Conservation (phyloP, 2,113 vertebrate genomes). For the Oryctolagus cuniculus region DNA sequence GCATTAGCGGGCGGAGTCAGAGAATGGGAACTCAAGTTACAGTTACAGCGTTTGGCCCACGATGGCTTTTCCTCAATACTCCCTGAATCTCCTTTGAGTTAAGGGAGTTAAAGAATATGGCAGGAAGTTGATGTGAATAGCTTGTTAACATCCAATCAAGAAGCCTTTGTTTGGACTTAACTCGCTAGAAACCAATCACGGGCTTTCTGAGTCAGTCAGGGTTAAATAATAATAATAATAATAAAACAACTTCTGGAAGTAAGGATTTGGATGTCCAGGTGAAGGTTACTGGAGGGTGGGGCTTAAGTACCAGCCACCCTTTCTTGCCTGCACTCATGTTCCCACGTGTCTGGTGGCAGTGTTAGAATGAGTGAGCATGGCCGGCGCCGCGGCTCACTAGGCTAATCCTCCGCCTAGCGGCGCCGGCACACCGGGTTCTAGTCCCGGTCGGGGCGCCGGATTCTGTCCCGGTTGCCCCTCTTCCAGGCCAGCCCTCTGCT, state of each 20-base stretch:
- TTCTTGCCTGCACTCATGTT: neutral
- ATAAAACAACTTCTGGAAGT: constrained; percentile 25
- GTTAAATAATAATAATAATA: neutral
- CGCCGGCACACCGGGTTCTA: no score
- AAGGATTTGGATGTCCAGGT: constrained; percentile 44
- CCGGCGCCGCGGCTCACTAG: no score
- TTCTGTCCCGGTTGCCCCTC: no score
- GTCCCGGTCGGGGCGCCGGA: no score
- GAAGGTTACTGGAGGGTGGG: constrained; percentile 20
- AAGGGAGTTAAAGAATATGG: constrained; percentile 62
- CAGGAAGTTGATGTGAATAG: constrained; percentile 56
- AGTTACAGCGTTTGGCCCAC: neutral
- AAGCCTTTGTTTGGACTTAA: constrained; percentile 66
- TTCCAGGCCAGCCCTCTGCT: no score
- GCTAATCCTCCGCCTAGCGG: no score
- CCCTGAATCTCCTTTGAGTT: constrained; percentile 50
- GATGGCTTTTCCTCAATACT: constrained; percentile 14
- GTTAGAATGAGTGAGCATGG: neutral
- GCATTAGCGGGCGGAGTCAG: neutral
- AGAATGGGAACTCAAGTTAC: constrained; percentile 43
- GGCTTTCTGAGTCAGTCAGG: constrained; percentile 62
- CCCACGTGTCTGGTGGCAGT: neutral
- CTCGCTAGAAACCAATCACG: constrained; percentile 56
- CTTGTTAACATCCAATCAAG: constrained; percentile 64
- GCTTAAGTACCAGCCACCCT: neutral